Percentiles rank a stretch among this genome's conserved stretches.
phyloP scores from a whole-genome alignment of 2,888 invertebrate species.

The Phoronis australis region DNA sequence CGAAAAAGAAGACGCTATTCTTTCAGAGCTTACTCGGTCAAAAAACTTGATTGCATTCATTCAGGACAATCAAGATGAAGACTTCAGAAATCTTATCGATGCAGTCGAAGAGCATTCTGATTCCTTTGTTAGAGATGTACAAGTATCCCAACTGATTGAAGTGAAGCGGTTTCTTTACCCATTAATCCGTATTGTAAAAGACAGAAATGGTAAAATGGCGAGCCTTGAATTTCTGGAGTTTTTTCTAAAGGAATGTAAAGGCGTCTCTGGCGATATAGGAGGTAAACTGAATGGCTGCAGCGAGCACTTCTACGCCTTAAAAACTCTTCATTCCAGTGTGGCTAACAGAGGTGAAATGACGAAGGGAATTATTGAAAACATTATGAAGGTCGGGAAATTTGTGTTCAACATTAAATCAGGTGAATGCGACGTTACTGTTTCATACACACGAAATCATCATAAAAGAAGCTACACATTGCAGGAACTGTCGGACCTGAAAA shows the following conservation, averaged over 20 bases:
- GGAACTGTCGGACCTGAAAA: slow-evolving; percentile 18
- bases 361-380: slow-evolving; percentile 17
- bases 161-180: slow-evolving; percentile 19
- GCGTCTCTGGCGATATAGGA: no score
- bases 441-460: slow-evolving; percentile 13
- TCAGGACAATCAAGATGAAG: slow-evolving; percentile 17
- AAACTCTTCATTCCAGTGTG: slow-evolving; percentile 20
- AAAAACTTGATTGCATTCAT: slow-evolving; percentile 16
- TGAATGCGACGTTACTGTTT: slow-evolving; percentile 8
- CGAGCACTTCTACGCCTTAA: slow-evolving; percentile 18
- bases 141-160: slow-evolving; percentile 23
- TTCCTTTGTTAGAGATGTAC: slow-evolving; percentile 20
- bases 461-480: slow-evolving; percentile 3
- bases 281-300: slow-evolving; percentile 19
- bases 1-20: slow-evolving; percentile 8
- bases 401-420: slow-evolving; percentile 5
- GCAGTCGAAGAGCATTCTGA: slow-evolving; percentile 28
- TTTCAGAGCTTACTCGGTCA: slow-evolving; percentile 11
- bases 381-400: slow-evolving; percentile 16
- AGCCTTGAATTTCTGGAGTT: no score
- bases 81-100: slow-evolving; percentile 24
- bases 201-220: no score
- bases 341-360: slow-evolving; percentile 24
- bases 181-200: slow-evolving; percentile 11
- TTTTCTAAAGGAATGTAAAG: no score